Conservation (phyloP, 2,797 vertebrate species). For the Pempheris klunzingeri region DNA sequence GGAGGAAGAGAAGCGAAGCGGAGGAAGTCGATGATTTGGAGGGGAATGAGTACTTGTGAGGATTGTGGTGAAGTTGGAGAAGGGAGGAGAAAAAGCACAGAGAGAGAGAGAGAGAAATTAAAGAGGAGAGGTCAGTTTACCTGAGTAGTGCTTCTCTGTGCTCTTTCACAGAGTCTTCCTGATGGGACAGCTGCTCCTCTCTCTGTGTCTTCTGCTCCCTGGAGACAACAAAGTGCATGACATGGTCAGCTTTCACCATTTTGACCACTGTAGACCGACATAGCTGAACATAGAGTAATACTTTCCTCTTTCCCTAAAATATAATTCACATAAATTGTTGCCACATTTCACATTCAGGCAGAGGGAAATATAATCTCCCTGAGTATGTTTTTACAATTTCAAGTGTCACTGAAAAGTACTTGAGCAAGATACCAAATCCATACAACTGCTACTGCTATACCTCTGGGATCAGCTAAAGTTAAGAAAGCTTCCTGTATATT, state of each 20-base stretch:
- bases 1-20: conserved; percentile 33
- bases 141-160: conserved; percentile 51
- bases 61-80: conserved; percentile 42
- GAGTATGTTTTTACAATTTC: conserved; percentile 57
- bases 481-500: conserved; percentile 44
- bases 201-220: conserved; percentile 64
- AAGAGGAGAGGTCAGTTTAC: conserved; percentile 48
- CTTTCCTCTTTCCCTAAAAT: conserved; percentile 9
- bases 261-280: conserved; percentile 9
- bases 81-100: conserved; percentile 1
- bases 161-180: conserved; percentile 43
- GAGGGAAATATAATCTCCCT: conserved; percentile 21
- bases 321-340: conserved; percentile 21
- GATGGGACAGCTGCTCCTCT: conserved; percentile 63
- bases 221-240: conserved; percentile 48
- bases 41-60: conserved; percentile 30
- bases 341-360: conserved; percentile 31
- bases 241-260: conserved; percentile 18
- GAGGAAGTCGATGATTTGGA: conserved; percentile 45
- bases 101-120: background rate
- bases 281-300: background rate
- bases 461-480: conserved; percentile 66
- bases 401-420: conserved; percentile 54
- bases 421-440: conserved; percentile 54
- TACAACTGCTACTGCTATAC: conserved; percentile 56